These are phyloP conservation scores for Trematomus bernacchii DNA, from an alignment of 2,797 vertebrate species.

Conservation along the genomic window DNA sequence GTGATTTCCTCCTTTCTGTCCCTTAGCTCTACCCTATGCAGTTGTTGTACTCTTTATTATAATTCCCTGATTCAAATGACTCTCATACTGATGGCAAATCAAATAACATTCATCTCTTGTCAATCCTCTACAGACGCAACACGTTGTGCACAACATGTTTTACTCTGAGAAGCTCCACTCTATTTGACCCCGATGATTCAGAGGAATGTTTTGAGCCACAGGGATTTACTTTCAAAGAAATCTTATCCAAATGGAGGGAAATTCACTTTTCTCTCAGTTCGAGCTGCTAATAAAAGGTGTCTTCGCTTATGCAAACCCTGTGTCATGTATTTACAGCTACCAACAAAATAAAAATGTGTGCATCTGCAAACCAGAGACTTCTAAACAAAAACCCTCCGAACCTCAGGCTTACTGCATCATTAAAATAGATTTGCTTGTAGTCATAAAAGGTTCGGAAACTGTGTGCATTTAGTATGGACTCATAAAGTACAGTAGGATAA, in stretches of 20 bases:
- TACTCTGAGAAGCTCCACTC: conserved; percentile 49
- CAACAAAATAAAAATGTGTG: conserved; percentile 3
- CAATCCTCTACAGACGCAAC: conserved; percentile 55
- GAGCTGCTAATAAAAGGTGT: conserved; percentile 19
- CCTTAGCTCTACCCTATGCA: conserved; percentile 22
- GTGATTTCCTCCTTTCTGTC: conserved; percentile 39
- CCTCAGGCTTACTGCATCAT: neutral
- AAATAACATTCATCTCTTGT: conserved; percentile 54
- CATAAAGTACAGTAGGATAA: neutral
- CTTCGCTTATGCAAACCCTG: conserved; percentile 23
- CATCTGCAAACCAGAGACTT: neutral
- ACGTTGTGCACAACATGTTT: conserved; percentile 26
- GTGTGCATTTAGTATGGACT: conserved; percentile 2
- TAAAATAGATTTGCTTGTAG: neutral
- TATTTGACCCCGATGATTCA: conserved; percentile 55
- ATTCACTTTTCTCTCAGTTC: conserved; percentile 13
- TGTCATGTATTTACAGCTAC: conserved; percentile 26
- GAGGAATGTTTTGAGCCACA: conserved; percentile 31
- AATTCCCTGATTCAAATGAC: conserved; percentile 51
- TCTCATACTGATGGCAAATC: conserved; percentile 53
- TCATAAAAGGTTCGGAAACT: neutral
- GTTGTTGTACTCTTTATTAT: conserved; percentile 49
- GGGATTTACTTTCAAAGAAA: conserved; percentile 55
- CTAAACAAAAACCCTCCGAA: neutral
- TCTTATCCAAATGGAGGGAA: conserved; percentile 26